phyloP scores from a whole-genome alignment of 2,888 invertebrate species.

The Phymatocera aterrima region DNA sequence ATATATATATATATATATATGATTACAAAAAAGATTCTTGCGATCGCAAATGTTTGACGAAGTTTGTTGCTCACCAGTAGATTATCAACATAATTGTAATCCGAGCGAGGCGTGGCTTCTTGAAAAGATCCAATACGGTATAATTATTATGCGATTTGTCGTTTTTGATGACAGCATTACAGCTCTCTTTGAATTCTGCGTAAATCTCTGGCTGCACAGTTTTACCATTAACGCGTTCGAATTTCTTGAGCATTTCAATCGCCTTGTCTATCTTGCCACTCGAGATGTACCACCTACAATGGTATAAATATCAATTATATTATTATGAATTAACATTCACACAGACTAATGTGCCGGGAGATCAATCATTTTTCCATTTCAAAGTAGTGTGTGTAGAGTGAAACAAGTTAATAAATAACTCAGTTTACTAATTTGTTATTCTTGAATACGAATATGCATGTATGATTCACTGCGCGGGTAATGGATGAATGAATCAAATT shows the following conservation, averaged over 20 bases:
- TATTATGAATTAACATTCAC: slow-evolving; percentile 56
- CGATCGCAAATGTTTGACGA: too few species aligned
- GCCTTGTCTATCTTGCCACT: slow-evolving; percentile 90
- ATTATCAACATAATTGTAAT: slow-evolving; percentile 87
- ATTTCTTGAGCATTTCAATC: slow-evolving; percentile 85
- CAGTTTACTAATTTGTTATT: too few species aligned
- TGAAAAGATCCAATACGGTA: slow-evolving; percentile 89
- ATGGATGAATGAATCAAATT: too few species aligned
- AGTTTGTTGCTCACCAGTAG: slow-evolving; percentile 80
- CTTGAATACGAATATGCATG: too few species aligned
- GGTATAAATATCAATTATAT: slow-evolving; percentile 86
- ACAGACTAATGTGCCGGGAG: background rate
- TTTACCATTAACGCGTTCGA: slow-evolving; percentile 87
- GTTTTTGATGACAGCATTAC: slow-evolving; percentile 81
- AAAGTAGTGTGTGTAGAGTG: too few species aligned
- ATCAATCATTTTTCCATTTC: background rate
- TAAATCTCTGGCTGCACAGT: slow-evolving; percentile 85
- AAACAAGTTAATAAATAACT: too few species aligned
- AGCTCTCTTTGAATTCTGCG: slow-evolving; percentile 84
- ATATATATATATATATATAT: too few species aligned
- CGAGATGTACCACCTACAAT: slow-evolving; percentile 86
- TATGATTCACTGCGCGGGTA: too few species aligned
- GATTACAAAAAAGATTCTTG: too few species aligned
- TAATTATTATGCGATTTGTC: slow-evolving; percentile 83
- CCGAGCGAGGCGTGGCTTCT: slow-evolving; percentile 84